phyloP scores from a whole-genome alignment of 2,797 vertebrate genomes.

The Urosaurus nigricauda region DNA sequence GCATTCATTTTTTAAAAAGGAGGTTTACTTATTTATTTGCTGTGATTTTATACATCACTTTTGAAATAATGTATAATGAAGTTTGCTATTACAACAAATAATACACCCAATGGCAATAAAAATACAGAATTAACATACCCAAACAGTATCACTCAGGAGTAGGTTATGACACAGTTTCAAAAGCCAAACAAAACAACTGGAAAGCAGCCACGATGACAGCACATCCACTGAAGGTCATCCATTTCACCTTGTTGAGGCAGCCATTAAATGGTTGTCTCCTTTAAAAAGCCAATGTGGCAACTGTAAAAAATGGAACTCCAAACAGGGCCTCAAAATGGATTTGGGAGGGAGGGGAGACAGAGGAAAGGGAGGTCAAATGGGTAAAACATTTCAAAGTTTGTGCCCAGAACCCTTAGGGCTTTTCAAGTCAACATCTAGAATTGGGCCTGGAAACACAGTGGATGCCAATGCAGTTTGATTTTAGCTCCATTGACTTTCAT shows the following conservation, averaged over 20 bases:
- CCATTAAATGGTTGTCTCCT: not conserved
- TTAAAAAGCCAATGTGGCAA: not conserved
- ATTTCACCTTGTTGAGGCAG: not conserved
- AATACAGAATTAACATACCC: not conserved
- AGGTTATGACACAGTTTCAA: not conserved
- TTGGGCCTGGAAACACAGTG: not conserved
- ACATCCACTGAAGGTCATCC: not conserved
- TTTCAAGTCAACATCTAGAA: not conserved
- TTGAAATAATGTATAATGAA: not conserved
- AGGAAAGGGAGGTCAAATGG: not conserved
- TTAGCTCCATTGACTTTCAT: slow-evolving; percentile 4
- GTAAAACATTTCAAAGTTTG: not conserved
- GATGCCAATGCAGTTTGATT: slow-evolving; percentile 10
- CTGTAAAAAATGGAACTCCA: not conserved
- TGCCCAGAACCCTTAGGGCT: not conserved
- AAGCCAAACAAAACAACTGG: not conserved
- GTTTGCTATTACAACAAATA: not conserved
- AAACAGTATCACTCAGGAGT: not conserved
- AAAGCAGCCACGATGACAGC: not conserved
- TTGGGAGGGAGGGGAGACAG: no score
- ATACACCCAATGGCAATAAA: not conserved
- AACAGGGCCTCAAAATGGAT: not conserved
- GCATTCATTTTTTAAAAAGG: not conserved
- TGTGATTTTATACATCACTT: not conserved
- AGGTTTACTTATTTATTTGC: not conserved